These are phyloP conservation scores for Buceros bicornis DNA, from an alignment of 2,797 vertebrate species.

Conservation along the genomic window DNA sequence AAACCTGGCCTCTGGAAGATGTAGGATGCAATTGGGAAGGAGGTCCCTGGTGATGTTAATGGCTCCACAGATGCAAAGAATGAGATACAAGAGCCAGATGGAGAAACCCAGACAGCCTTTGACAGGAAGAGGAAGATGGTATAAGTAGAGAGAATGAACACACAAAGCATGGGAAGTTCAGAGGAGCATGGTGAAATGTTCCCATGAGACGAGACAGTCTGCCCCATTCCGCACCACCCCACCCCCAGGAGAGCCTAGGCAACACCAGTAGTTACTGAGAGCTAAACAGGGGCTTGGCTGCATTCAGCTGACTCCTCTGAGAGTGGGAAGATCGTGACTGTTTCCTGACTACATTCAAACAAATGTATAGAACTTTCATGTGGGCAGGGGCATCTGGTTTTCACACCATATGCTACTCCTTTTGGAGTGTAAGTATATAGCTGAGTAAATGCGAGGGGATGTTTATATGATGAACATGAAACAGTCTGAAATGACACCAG, in stretches of 20 bases:
- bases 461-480: slow-evolving; percentile 49
- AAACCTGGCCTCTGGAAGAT: neutral
- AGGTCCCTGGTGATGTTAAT: neutral
- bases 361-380: slow-evolving; percentile 69
- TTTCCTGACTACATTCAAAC: slow-evolving; percentile 68
- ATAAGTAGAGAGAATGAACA: neutral
- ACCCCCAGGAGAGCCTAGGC: neutral
- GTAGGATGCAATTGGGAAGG: neutral
- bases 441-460: slow-evolving; percentile 60
- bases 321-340: slow-evolving; percentile 73
- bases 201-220: neutral
- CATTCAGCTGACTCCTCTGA: slow-evolving; percentile 46
- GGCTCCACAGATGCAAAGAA: neutral
- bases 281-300: neutral
- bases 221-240: neutral
- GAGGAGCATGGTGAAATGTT: neutral
- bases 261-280: neutral
- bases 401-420: slow-evolving; percentile 60
- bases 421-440: slow-evolving; percentile 53
- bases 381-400: slow-evolving; percentile 70
- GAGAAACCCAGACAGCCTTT: neutral
- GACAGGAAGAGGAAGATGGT: neutral
- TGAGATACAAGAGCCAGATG: neutral
- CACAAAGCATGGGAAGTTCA: neutral
- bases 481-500: slow-evolving; percentile 40